phyloP scores from a whole-genome alignment of 1,140 invertebrate species.

The Vanessa atalanta region DNA sequence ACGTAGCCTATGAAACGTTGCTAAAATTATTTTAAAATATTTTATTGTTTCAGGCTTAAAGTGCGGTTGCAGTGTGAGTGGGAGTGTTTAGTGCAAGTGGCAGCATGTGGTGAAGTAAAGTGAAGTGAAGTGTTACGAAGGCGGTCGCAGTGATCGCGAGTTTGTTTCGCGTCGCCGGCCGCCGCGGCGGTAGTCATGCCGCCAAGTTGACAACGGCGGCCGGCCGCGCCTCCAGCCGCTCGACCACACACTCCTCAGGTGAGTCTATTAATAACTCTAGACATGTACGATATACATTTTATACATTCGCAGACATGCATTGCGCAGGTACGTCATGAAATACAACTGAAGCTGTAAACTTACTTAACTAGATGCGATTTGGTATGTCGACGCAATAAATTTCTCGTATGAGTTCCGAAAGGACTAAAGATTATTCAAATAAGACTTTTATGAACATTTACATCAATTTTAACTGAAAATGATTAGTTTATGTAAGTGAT shows the following conservation, averaged over 20 bases:
- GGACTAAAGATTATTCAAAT: too few species aligned
- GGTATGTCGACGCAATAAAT: too few species aligned
- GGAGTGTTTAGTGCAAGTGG: constrained; percentile 37
- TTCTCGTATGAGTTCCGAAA: too few species aligned
- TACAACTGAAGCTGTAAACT: too few species aligned
- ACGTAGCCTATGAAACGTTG: not conserved
- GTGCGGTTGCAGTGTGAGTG: constrained; percentile 46
- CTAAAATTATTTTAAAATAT: not conserved
- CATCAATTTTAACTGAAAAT: too few species aligned
- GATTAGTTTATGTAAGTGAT: too few species aligned
- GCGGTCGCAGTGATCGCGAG: constrained; percentile 50
- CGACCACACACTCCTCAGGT: constrained; percentile 64
- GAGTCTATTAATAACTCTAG: constrained; percentile 17
- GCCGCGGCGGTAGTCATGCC: constrained; percentile 57
- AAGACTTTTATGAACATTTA: too few species aligned
- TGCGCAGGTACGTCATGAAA: too few species aligned
- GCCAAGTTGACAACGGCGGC: constrained; percentile 74
- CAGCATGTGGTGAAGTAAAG: constrained; percentile 41
- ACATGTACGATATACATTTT: too few species aligned
- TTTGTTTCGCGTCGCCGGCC: constrained; percentile 37
- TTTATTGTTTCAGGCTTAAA: constrained; percentile 59
- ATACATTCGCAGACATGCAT: too few species aligned
- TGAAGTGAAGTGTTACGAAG: constrained; percentile 48
- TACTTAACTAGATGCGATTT: too few species aligned
- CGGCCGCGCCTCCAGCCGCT: constrained; percentile 74